Evolutionary conservation across 2,888 invertebrate species (phyloP), one percentile per base, ranked within the genome.

Genomic region (Nomada fucata): DNA sequence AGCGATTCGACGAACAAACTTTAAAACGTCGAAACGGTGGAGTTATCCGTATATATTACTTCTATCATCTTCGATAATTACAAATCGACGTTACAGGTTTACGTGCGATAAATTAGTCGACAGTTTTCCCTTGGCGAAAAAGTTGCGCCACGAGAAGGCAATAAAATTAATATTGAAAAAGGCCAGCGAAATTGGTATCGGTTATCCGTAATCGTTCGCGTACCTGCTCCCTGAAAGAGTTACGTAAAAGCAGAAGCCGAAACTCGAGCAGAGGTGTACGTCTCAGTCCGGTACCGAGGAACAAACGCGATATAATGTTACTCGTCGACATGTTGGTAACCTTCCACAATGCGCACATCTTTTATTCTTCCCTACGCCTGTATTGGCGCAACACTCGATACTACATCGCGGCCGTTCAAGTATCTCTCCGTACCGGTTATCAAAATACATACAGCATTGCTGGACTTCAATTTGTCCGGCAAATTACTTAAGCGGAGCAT

Each of bases 301-400:
- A 88, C 88, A 88, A 88, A 86, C 76, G 83, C 71, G 82, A 85
- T 88, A 86, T 88, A 88, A 85, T 83, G 86, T 88, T 88, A 88
- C 88, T 79, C 81, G 81, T 84, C 81, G 80, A 77, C 36, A 7
- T 36, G 36, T 36, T 36, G 7, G 36, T 83, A 86, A 82, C 79
- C 79, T 82, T 83, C 69, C 29, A 88, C 83, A 76, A 80, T 80
- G 76, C 77, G 69, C 52, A 72, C 70, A 82, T 83, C 88, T 88
- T 86, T 88, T 44, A 20, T 44, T 18, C 76, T 71, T 61, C 55
- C 68, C 64, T 47, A 23, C 47, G 44, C 47, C 15, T 63, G 47
- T 77, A 79, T 82, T 82, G 74, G 74, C 75, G 74, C 72, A 75
- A 36, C 36, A 36, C 36, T 36, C 36, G 36, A 36, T 36, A 36